Conservation (phyloP, 1,140 invertebrate species). For the Drosophila dunni region DNA sequence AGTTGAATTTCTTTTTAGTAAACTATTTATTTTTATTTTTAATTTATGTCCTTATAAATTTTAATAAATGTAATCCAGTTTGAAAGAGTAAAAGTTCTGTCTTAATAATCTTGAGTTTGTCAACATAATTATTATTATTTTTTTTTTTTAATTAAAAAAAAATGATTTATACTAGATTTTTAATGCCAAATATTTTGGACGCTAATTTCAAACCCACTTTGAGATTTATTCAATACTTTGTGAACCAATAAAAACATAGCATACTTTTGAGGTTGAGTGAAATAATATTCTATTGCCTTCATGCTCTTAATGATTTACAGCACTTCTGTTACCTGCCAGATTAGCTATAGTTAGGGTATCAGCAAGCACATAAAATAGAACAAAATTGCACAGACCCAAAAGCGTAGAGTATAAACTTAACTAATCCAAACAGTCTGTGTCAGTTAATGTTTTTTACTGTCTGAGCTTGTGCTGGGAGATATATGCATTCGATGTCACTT, state of each 20-base stretch:
- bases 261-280: not conserved
- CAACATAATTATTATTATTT: too few species aligned
- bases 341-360: not conserved
- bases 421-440: conserved; percentile 1
- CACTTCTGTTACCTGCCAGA: not conserved
- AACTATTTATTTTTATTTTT: too few species aligned
- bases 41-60: too few species aligned
- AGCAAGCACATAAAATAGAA: not conserved
- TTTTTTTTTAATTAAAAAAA: too few species aligned
- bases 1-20: too few species aligned
- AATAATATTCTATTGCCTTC: not conserved
- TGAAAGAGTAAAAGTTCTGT: too few species aligned
- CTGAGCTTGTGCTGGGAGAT: conserved; percentile 11
- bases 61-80: too few species aligned
- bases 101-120: too few species aligned
- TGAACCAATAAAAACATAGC: not conserved
- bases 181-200: too few species aligned
- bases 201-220: too few species aligned
- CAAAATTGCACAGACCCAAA: not conserved
- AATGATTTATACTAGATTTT: too few species aligned
- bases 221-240: not conserved
- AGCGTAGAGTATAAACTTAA: conserved; percentile 3
- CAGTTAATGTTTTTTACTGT: conserved; percentile 6
- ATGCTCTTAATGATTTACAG: not conserved
- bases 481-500: conserved; percentile 63